phyloP scores from a whole-genome alignment of 2,888 invertebrate genomes.

The Myopa tessellatipennis region DNA sequence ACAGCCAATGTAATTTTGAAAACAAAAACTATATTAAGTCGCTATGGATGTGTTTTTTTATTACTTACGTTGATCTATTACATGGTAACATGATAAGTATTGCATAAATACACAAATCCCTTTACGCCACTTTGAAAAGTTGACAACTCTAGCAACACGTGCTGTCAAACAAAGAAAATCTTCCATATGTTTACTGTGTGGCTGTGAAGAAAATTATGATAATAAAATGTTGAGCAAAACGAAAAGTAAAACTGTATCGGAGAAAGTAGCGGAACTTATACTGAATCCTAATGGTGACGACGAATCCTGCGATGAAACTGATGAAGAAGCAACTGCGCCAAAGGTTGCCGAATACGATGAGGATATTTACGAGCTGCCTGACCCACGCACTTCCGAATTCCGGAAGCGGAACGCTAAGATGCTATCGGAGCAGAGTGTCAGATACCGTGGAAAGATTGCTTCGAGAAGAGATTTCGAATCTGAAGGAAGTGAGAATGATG shows the following conservation, averaged over 20 bases:
- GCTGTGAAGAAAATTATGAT: no score
- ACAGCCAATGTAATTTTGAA: no score
- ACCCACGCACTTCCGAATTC: conserved; percentile 73
- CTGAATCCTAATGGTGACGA: conserved; percentile 73
- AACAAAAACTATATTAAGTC: no score
- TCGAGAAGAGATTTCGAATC: conserved; percentile 71
- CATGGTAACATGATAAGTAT: no score
- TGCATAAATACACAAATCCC: no score
- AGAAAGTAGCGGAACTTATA: conserved; percentile 76
- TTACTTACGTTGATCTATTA: no score
- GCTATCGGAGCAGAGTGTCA: conserved; percentile 77
- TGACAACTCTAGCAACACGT: no score
- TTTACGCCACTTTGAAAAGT: no score
- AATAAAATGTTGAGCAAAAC: conserved; percentile 40
- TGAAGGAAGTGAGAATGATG: conserved; percentile 44
- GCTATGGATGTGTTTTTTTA: no score
- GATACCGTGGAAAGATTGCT: conserved; percentile 80
- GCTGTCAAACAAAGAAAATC: no score
- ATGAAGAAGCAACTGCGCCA: conserved; percentile 71
- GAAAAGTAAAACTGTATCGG: conserved; percentile 68
- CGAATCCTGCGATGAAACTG: conserved; percentile 70
- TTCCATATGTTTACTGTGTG: no score
- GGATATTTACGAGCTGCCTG: conserved; percentile 60
- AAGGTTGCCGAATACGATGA: conserved; percentile 68
- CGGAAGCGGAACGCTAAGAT: conserved; percentile 76